Evolutionary conservation across 1,140 invertebrate genomes (phyloP), one percentile per base, ranked within the genome.

Genomic region (Drosophila novamexicana): DNA sequence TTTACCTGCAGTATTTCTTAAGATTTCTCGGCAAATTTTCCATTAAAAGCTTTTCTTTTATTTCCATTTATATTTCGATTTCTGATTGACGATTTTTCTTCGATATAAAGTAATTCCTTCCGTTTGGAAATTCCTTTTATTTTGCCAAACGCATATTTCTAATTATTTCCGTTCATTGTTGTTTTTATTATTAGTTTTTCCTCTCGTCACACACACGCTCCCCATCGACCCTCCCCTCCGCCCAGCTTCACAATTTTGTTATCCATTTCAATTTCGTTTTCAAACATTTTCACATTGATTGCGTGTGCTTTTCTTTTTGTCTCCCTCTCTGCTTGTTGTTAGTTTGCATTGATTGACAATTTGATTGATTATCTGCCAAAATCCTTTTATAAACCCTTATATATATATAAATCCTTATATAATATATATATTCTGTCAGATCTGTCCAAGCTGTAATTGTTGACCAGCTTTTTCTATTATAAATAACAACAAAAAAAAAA

Each of bases 341-440:
- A 50, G 59, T 65, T 73, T 89, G 66, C 77, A 57, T 62, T 78
- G 84, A 88, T 81, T 89, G 84, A 75, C 84, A 89, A 74, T 74
- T 84, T 89, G 84, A 89, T 89, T 89, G 77, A 89, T 89, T 89
- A 81, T 84, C 78, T 68, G 62, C 61, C 59, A 70, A 79, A 84
- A 73, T 84, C 64, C 63, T 74, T 80, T 77, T 74, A 22, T 61
- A 67, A n/a, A 59, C 1, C 45, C 14, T 14, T 14, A 14, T 14
- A 14, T 14, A 14, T 14, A 14, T 62, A 62, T 42, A 58, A 7
- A 14, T 3, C 10, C 12, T 34, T 50, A 50, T 32, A 50, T 50
- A 37, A 50, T 32, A 50, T 50, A 37, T 54, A 10, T 10, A 18
- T 10, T 39, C 34, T 50, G 18, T n/a, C n/a, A 32, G 5, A 47